Conservation (phyloP, 1,140 invertebrate genomes). For the Drosophila bifasciata region DNA sequence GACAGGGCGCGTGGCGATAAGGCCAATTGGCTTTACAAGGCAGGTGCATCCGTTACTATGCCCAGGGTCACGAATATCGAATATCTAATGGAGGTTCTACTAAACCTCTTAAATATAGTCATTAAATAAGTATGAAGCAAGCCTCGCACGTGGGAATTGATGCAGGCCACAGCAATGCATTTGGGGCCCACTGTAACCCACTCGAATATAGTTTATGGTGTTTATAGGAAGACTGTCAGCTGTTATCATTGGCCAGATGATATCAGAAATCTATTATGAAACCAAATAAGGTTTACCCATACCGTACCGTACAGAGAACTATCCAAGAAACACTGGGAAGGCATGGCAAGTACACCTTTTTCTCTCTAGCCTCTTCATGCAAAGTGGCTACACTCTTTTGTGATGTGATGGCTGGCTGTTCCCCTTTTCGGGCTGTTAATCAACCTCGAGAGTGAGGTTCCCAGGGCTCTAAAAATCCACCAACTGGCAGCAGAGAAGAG, state of each 20-base stretch:
- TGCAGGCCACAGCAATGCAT: too few species aligned
- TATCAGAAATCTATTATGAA: constrained; percentile 42
- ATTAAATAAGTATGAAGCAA: too few species aligned
- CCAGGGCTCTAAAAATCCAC: constrained; percentile 8
- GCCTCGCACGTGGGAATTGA: too few species aligned
- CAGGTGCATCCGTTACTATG: constrained; percentile 56
- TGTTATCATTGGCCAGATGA: constrained; percentile 37
- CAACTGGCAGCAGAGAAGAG: neutral
- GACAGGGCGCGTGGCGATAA: constrained; percentile 61
- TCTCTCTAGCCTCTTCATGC: too few species aligned
- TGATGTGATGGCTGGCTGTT: too few species aligned
- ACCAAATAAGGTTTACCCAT: constrained; percentile 6
- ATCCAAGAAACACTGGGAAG: neutral
- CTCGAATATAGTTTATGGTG: neutral
- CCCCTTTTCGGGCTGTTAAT: constrained; percentile 7
- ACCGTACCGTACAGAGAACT: constrained; percentile 10
- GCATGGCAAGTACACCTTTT: too few species aligned
- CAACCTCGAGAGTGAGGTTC: neutral
- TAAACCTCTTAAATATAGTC: too few species aligned
- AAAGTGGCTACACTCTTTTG: too few species aligned
- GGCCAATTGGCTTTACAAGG: constrained; percentile 41
- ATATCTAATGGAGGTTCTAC: constrained; percentile 24
- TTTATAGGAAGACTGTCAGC: constrained; percentile 21
- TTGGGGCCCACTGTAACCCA: neutral
- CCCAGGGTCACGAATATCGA: constrained; percentile 22